Evolutionary conservation across 2,888 invertebrate species (phyloP).

Genomic region (Agrotis segetum): DNA sequence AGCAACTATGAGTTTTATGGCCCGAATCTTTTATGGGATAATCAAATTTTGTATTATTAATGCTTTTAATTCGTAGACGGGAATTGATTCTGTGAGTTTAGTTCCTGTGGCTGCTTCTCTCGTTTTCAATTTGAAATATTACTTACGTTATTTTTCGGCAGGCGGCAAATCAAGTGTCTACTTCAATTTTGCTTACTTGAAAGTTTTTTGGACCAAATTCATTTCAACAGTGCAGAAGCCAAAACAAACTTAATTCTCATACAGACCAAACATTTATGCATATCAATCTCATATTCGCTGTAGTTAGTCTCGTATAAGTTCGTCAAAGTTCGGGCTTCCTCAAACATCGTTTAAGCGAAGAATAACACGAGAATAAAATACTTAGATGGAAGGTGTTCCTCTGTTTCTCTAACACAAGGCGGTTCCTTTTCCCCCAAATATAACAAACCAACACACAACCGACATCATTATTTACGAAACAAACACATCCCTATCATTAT

Average conservation of each 20-base stretch:
- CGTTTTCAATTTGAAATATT: constrained; percentile 28
- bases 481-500: constrained; percentile 78
- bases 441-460: constrained; percentile 72
- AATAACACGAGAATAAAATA: constrained; percentile 59
- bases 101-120: constrained; percentile 49
- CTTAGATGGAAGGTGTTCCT: constrained; percentile 52
- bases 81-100: constrained; percentile 80
- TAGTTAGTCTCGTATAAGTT: constrained; percentile 55
- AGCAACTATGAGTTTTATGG: constrained; percentile 90
- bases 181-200: constrained; percentile 26
- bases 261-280: constrained; percentile 57
- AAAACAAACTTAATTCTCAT: constrained; percentile 51
- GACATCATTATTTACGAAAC: constrained; percentile 71
- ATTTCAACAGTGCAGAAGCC: constrained; percentile 11
- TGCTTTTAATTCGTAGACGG: constrained; percentile 84
- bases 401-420: constrained; percentile 50
- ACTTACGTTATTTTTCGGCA: constrained; percentile 43
- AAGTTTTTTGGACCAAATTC: constrained; percentile 18
- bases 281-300: constrained; percentile 53
- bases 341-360: constrained; percentile 59
- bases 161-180: constrained; percentile 23
- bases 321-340: constrained; percentile 45
- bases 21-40: constrained; percentile 90
- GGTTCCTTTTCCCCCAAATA: constrained; percentile 56
- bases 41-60: constrained; percentile 91